Evolutionary conservation across 2,797 vertebrate species (phyloP).

Genomic region (Avahi laniger): DNA sequence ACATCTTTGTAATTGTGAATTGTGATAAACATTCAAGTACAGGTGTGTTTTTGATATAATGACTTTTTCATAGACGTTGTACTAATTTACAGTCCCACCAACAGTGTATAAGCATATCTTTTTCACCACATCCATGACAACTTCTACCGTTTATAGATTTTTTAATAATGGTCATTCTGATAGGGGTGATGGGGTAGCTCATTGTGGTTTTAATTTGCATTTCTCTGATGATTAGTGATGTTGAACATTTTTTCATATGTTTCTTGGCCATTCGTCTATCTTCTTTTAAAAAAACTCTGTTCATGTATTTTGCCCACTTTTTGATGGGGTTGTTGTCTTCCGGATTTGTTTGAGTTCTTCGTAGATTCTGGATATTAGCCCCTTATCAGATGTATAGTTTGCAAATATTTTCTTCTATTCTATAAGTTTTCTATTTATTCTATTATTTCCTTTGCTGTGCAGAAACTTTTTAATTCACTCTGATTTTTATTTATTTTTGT

Average conservation of each 20-base stretch:
- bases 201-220: not conserved
- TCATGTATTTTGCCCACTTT: not conserved
- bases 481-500: not conserved
- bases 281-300: not conserved
- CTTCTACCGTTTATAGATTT: not conserved
- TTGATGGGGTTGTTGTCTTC: not conserved
- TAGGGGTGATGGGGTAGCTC: not conserved
- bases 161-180: not conserved
- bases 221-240: not conserved
- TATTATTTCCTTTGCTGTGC: not conserved
- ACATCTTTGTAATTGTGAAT: not conserved
- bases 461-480: not conserved
- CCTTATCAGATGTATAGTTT: not conserved
- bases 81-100: not conserved
- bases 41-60: too few relatives aligned
- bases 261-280: not conserved
- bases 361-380: not conserved
- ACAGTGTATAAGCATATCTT: not conserved
- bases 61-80: not conserved
- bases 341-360: not conserved
- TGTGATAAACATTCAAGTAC: not conserved
- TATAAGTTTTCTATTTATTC: not conserved
- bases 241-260: not conserved
- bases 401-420: not conserved
- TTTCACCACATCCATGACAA: not conserved